Evolutionary conservation across 2,888 invertebrate species (phyloP).

Genomic region (Amiota minor): DNA sequence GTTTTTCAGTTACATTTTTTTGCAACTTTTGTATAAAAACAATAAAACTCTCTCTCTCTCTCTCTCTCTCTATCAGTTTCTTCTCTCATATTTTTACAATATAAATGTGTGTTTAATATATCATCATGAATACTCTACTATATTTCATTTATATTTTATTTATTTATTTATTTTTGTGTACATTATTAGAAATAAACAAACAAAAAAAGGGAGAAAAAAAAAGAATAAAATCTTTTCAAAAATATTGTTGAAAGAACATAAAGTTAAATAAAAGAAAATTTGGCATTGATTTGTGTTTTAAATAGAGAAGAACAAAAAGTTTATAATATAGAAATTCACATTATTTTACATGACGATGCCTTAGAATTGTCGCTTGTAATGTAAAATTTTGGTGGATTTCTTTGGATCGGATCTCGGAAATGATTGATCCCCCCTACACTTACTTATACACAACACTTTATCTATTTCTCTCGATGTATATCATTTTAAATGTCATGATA

Average conservation of each 20-base stretch:
- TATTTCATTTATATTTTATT: too few species aligned
- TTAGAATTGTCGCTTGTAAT: constrained; percentile 44
- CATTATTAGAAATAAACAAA: too few species aligned
- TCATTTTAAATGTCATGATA: too few species aligned
- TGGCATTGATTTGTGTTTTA: constrained; percentile 70
- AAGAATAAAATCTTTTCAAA: constrained; percentile 34
- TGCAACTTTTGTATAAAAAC: constrained; percentile 49
- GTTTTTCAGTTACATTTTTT: constrained; percentile 38
- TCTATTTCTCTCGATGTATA: too few species aligned
- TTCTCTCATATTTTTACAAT: constrained; percentile 42
- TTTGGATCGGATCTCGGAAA: background rate
- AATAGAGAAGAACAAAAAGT: constrained; percentile 31
- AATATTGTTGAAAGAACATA: constrained; percentile 30
- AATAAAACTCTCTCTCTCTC: constrained; percentile 41
- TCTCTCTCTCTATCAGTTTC: constrained; percentile 42
- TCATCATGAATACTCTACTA: too few species aligned
- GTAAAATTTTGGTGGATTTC: constrained; percentile 60
- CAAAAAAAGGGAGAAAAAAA: background rate
- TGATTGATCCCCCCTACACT: too few species aligned
- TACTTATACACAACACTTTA: too few species aligned
- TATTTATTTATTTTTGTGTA: too few species aligned
- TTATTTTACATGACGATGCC: constrained; percentile 57
- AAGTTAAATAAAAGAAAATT: constrained; percentile 50
- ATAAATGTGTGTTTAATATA: constrained; percentile 55
- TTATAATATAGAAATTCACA: constrained; percentile 45